phyloP scores from a whole-genome alignment of 1,140 invertebrate species.

The Linepithema humile region DNA sequence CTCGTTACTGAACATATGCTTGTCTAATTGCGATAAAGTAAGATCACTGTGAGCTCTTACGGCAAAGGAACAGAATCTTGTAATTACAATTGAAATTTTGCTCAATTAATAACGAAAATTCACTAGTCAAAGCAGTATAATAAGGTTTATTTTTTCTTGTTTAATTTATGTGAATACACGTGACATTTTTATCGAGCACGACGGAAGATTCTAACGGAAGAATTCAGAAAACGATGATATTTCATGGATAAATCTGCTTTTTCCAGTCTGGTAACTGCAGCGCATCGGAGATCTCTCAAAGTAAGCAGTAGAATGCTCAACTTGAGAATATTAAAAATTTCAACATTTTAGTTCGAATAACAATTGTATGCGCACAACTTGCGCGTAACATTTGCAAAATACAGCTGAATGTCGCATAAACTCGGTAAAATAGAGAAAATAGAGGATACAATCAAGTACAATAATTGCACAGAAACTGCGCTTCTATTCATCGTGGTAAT shows the following conservation, averaged over 20 bases:
- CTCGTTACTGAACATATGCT: conserved; percentile 60
- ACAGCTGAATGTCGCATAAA: not conserved
- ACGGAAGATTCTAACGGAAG: not conserved
- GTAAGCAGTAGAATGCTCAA: not conserved
- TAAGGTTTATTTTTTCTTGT: not conserved
- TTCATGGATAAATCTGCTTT: not conserved
- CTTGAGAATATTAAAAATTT: conserved; percentile 1
- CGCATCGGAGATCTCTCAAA: not conserved
- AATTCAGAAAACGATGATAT: not conserved
- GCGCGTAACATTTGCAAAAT: not conserved
- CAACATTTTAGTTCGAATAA: not conserved
- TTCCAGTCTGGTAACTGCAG: not conserved
- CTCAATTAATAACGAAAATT: conserved; percentile 6
- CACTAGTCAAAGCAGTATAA: not conserved
- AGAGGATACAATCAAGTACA: not conserved
- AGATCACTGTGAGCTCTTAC: conserved; percentile 57
- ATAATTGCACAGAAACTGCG: not conserved
- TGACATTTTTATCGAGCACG: not conserved
- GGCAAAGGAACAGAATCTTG: conserved; percentile 4
- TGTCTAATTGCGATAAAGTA: too few species aligned
- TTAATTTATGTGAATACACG: not conserved
- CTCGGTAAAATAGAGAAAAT: not conserved
- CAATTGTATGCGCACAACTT: not conserved
- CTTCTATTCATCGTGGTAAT: not conserved
- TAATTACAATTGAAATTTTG: not conserved